phyloP scores from a whole-genome alignment of 2,888 invertebrate genomes.

The Elaeidobius kamerunicus region DNA sequence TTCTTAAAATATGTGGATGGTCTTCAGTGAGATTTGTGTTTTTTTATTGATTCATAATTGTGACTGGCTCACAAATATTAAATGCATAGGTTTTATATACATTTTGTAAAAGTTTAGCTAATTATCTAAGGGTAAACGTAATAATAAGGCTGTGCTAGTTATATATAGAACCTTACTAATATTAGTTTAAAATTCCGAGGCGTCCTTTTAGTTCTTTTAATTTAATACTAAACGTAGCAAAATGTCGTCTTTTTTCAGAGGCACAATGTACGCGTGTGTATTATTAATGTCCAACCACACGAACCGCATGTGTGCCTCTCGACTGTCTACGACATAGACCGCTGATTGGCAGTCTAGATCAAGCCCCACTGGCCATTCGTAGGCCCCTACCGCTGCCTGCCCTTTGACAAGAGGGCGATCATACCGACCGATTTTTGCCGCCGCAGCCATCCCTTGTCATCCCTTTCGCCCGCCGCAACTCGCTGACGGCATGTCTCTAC shows the following conservation, averaged over 20 bases:
- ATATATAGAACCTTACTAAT: background rate
- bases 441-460: slow-evolving; percentile 23
- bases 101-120: no score
- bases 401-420: slow-evolving; percentile 14
- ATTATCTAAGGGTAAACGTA: no score
- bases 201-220: slow-evolving; percentile 14
- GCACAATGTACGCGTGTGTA: slow-evolving; percentile 29
- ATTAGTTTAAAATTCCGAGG: slow-evolving; percentile 14
- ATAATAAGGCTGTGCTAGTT: slow-evolving; percentile 13
- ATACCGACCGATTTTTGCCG: slow-evolving; percentile 25
- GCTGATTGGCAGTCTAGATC: slow-evolving; percentile 15
- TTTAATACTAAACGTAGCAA: slow-evolving; percentile 24
- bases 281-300: slow-evolving; percentile 26
- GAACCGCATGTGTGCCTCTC: slow-evolving; percentile 31
- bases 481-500: slow-evolving; percentile 21
- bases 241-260: slow-evolving; percentile 33
- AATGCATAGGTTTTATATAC: background rate
- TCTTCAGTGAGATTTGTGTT: no score
- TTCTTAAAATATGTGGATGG: background rate
- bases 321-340: slow-evolving; percentile 17
- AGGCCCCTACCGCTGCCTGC: slow-evolving; percentile 3
- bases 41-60: no score
- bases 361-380: slow-evolving; percentile 1
- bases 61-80: no score
- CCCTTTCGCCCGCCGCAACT: slow-evolving; percentile 26